Base-by-base conservation (phyloP, 2,797 vertebrate genomes). In the Nasua narica region DNA sequence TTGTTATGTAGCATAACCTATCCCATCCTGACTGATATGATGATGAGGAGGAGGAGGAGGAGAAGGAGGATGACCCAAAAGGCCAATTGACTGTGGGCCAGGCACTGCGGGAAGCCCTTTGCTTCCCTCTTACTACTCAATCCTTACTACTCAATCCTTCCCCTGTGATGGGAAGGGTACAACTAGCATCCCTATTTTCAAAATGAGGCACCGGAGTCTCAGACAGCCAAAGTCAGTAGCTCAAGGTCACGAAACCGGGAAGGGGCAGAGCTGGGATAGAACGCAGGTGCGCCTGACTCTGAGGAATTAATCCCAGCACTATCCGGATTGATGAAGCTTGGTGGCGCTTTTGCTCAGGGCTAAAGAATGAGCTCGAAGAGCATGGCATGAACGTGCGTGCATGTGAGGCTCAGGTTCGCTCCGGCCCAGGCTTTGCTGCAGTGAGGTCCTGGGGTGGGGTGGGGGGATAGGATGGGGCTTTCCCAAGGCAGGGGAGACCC, bases 381-480 rank as follows among this genome's bases (percentile, higher is more conserved):
- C 48, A 11, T 4, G 2, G 50, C 9, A 6, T n/a, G 29, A n/a
- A 7, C 21, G 19, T 29, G 37, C 12, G 32, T 15, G 67, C 1
- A 27, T 21, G 10, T 56, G 1, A 13, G 21, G 32, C 11, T 56
- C 12, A 16, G 19, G 43, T 10, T 56, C 5, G 15, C n/a, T 72
- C 5, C 2, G 46, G 10, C n/a, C 14, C 5, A 0, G 12, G 0
- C 35, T 35, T 67, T 23, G 2, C 58, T 72, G 54, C 25, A 8
- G 78, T 65, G n/a, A 69, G 58, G 12, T 58, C 46, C 21, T 54
- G 58, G 12, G 56, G 54, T 21, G 23, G 56, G 2, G 27, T 14
- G 0, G 2, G 13, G 0, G 8, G 29, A 25, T 2, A 16, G 43
- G 14, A 32, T 48, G n/a, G 56, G 78, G 21, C 2, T 0, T 21